Conservation (phyloP, 2,888 invertebrate species). For the Xanthia icteritia region DNA sequence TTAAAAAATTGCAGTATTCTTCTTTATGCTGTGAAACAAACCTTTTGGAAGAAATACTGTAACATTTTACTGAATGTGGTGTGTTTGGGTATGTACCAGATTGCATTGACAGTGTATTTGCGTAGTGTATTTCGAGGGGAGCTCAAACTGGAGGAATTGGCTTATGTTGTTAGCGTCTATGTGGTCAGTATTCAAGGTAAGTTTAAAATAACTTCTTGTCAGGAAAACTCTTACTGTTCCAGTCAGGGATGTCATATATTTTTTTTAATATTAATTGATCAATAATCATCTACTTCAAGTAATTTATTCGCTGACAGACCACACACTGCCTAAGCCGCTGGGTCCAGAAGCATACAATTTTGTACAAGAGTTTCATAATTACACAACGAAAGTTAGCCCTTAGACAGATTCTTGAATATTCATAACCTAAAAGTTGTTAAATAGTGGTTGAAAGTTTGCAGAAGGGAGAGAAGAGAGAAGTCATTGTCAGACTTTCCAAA, state of each 20-base stretch:
- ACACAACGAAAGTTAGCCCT: background rate
- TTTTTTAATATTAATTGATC: too few relatives aligned
- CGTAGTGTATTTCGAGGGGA: conserved; percentile 54
- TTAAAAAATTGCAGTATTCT: conserved; percentile 59
- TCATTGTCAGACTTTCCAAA: too few relatives aligned
- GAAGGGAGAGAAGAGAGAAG: too few relatives aligned
- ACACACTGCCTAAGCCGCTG: background rate
- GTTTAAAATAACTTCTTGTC: conserved; percentile 15
- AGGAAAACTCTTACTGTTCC: too few relatives aligned
- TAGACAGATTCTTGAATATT: background rate
- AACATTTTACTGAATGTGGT: conserved; percentile 52
- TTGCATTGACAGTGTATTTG: conserved; percentile 58
- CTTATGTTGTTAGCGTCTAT: conserved; percentile 65
- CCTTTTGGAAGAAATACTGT: conserved; percentile 46
- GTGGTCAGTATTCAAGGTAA: conserved; percentile 68
- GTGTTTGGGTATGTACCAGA: conserved; percentile 46
- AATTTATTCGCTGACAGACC: background rate
- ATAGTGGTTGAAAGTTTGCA: background rate
- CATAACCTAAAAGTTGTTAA: background rate
- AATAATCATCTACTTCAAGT: too few relatives aligned
- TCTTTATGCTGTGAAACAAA: conserved; percentile 51
- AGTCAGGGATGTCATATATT: too few relatives aligned
- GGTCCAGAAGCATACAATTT: background rate
- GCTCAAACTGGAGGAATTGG: conserved; percentile 62
- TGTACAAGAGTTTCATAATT: background rate